These are phyloP conservation scores for Geodia barretti DNA, from an alignment of 37 sponge, comb jelly and placozoan species.

Conservation along the genomic window DNA sequence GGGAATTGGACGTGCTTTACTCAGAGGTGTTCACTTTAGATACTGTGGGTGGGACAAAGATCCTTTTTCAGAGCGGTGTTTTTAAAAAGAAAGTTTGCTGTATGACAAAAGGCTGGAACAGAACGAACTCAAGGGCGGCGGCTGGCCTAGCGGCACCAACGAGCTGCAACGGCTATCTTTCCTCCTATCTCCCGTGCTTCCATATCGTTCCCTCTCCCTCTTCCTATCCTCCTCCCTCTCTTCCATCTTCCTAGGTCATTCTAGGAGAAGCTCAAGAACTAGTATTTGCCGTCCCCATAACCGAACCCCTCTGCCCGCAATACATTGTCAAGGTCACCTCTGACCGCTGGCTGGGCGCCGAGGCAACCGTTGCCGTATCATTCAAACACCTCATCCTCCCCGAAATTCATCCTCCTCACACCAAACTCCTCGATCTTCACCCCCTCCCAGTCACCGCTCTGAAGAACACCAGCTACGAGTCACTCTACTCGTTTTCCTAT, in stretches of 20 bases:
- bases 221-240: not conserved
- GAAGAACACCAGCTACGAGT: conserved; percentile 65
- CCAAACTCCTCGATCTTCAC: conserved; percentile 94
- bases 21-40: no score
- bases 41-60: no score
- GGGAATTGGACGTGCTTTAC: not conserved
- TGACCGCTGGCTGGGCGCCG: conserved; percentile 95
- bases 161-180: no score
- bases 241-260: no score
- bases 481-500: conserved; percentile 77
- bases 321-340: conserved; percentile 86
- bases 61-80: no score
- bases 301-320: conserved; percentile 87
- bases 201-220: not conserved
- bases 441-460: conserved; percentile 88
- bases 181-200: not conserved
- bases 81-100: not conserved
- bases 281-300: conserved; percentile 94
- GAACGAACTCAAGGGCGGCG: no score
- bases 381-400: conserved; percentile 96
- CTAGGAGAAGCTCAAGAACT: conserved; percentile 72
- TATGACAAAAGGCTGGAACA: not conserved
- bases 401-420: conserved; percentile 94
- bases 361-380: conserved; percentile 75
- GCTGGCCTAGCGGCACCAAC: no score